A percentile compares a stretch with the other conserved stretches of the same genome.
Evolutionary conservation across 2,113 vertebrate genomes (phyloP).

Genomic region (Scatophagus argus): DNA sequence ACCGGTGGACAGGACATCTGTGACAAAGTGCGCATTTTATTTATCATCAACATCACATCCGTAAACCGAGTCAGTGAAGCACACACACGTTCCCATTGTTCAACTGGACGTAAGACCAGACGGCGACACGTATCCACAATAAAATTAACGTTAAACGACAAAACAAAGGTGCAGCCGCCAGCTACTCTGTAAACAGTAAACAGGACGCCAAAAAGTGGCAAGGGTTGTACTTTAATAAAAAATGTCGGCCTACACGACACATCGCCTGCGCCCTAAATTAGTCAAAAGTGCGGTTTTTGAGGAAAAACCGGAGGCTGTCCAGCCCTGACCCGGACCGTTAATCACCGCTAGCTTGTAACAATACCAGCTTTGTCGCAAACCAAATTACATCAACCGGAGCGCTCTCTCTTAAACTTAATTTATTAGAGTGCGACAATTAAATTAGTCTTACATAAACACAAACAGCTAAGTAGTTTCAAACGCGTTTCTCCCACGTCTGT

Average conservation of each 20-base stretch:
- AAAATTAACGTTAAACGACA: neutral
- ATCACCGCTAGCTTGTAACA: constrained; percentile 36
- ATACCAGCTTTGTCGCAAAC: constrained; percentile 44
- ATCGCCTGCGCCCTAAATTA: neutral
- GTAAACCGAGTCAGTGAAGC: neutral
- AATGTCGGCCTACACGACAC: neutral
- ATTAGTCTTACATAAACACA: constrained; percentile 28
- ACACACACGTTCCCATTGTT: neutral
- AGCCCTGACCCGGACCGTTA: constrained; percentile 42
- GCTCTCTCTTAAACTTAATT: constrained; percentile 15
- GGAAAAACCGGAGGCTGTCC: neutral
- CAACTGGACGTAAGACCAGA: neutral
- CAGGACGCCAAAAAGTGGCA: neutral
- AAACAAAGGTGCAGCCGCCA: neutral
- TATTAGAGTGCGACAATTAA: neutral
- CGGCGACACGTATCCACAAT: neutral
- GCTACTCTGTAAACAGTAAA: neutral
- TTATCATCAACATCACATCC: neutral
- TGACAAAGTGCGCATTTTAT: neutral
- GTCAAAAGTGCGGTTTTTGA: neutral
- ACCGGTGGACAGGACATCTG: no score
- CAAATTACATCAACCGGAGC: constrained; percentile 22
- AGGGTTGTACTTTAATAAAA: neutral
- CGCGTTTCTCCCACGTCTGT: neutral
- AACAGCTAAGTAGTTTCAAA: neutral